Evolutionary conservation across 2,113 vertebrate species (phyloP).

Genomic region (Ramphastos sulfuratus): DNA sequence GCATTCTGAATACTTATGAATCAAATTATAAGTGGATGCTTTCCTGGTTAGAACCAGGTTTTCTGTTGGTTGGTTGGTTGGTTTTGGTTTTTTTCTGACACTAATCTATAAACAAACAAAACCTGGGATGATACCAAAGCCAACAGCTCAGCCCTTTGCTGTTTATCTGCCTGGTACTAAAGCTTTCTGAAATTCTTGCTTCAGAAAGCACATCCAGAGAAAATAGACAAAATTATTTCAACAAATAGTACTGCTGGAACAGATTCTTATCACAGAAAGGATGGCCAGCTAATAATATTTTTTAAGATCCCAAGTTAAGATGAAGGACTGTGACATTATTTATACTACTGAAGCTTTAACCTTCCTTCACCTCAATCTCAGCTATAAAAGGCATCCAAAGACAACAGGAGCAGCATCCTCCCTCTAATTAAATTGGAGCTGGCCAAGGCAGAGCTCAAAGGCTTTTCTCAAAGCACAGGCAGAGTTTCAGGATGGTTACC

Average conservation of each 20-base stretch:
- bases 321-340: conserved; percentile 31
- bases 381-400: conserved; percentile 40
- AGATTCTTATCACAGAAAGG: conserved; percentile 29
- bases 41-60: neutral
- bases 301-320: conserved; percentile 20
- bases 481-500: neutral
- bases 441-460: neutral
- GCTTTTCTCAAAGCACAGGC: neutral
- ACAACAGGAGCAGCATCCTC: conserved; percentile 38
- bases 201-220: neutral
- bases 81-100: neutral
- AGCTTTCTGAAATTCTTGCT: neutral
- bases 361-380: conserved; percentile 9
- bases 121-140: neutral
- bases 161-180: neutral
- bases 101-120: neutral
- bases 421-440: neutral
- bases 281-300: conserved; percentile 31
- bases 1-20: conserved; percentile 10
- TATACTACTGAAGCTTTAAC: conserved; percentile 16
- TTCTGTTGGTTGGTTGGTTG: neutral
- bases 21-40: neutral
- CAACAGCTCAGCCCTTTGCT: neutral
- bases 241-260: conserved; percentile 6
- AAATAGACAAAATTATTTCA: conserved; percentile 47